Percentiles rank a stretch among this genome's conserved stretches.
Evolutionary conservation across 2,888 invertebrate species (phyloP).

Genomic region (Vanessa cardui): DNA sequence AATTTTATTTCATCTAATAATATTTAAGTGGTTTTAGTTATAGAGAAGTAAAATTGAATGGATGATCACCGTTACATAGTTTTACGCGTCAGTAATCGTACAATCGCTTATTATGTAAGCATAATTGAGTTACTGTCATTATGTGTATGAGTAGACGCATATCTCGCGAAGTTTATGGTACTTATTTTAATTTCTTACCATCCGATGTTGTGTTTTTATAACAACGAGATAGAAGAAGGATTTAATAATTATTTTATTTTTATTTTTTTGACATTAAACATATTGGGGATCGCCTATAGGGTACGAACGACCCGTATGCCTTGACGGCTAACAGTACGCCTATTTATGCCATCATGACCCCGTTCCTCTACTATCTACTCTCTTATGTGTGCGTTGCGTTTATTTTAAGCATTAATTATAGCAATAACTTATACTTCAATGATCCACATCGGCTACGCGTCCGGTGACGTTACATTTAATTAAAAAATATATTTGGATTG

Average conservation of each 20-base stretch:
- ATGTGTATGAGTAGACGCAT: conserved; percentile 24
- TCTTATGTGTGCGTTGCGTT: too few species aligned
- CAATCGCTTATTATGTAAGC: conserved; percentile 40
- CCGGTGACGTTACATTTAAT: too few species aligned
- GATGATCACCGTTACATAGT: conserved; percentile 18
- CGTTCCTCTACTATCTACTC: too few species aligned
- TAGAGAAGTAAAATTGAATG: neutral
- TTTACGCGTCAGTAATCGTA: conserved; percentile 33
- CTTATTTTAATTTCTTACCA: neutral
- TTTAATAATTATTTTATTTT: neutral
- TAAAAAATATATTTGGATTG: too few species aligned
- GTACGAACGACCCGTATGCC: too few species aligned
- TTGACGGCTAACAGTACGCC: too few species aligned
- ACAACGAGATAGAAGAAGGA: neutral
- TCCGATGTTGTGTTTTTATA: neutral
- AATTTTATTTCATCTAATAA: neutral
- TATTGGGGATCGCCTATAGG: too few species aligned
- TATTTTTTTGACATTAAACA: too few species aligned
- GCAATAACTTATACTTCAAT: too few species aligned
- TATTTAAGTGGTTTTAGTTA: neutral
- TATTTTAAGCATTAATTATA: too few species aligned
- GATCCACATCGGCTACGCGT: too few species aligned
- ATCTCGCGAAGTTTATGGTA: neutral
- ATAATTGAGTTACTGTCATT: conserved; percentile 38
- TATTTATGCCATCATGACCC: too few species aligned